These are phyloP conservation scores for Aporophyla lueneburgensis DNA, from an alignment of 2,888 invertebrate species.

Conservation along the genomic window DNA sequence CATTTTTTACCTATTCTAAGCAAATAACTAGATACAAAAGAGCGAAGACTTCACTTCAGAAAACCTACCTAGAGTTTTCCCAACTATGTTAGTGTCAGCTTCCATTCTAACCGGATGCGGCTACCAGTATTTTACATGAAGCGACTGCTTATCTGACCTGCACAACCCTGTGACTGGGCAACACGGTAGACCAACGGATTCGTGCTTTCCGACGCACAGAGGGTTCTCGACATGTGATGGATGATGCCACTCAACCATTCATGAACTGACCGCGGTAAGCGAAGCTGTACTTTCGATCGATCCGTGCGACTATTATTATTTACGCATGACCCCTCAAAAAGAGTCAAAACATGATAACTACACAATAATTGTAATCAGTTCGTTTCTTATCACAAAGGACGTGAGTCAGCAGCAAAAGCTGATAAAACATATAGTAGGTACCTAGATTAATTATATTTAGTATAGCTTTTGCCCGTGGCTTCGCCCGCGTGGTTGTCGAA, in stretches of 20 bases:
- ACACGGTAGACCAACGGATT: too few relatives aligned
- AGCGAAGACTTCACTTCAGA: too few relatives aligned
- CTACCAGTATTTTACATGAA: background rate
- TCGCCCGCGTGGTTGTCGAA: too few relatives aligned
- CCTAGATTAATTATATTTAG: too few relatives aligned
- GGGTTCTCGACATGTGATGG: too few relatives aligned
- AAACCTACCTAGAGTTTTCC: background rate
- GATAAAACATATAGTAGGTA: background rate
- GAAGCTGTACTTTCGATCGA: too few relatives aligned
- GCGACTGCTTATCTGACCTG: background rate
- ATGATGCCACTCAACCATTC: too few relatives aligned
- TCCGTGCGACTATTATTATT: too few relatives aligned
- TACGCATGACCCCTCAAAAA: background rate
- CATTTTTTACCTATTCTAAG: background rate
- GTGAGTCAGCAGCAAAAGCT: background rate
- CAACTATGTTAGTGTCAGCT: background rate
- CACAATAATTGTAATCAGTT: background rate
- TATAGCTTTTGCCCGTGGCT: too few relatives aligned
- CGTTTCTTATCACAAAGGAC: background rate
- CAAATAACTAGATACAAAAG: background rate
- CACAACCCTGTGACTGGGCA: too few relatives aligned
- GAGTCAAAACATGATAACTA: background rate
- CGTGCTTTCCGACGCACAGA: too few relatives aligned
- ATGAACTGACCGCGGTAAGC: too few relatives aligned
- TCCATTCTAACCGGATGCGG: background rate